Conservation (phyloP, 2,888 invertebrate genomes). For the Didymodactylos carnosus region DNA sequence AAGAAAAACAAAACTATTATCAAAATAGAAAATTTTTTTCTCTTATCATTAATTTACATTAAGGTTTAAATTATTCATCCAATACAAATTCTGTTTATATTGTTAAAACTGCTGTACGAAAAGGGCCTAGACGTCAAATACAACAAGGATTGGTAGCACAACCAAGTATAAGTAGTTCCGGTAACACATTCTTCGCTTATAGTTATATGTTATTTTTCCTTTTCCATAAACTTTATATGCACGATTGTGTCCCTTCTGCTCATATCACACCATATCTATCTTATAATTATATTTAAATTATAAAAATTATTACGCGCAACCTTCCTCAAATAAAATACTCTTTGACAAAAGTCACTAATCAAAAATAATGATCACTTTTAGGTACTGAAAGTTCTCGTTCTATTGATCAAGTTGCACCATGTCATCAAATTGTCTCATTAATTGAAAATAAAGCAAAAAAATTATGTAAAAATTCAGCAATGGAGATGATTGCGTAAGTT, state of each 20-base stretch:
- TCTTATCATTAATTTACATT: background rate
- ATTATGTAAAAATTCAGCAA: slow-evolving; percentile 65
- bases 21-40: background rate
- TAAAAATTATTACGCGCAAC: too few relatives aligned
- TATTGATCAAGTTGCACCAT: background rate
- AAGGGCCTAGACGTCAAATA: background rate
- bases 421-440: slow-evolving; percentile 66
- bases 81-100: background rate
- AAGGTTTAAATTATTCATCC: background rate
- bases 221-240: too few relatives aligned
- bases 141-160: slow-evolving; percentile 6
- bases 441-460: slow-evolving; percentile 80
- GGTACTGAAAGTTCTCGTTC: background rate
- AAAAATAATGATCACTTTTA: too few relatives aligned
- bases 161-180: slow-evolving; percentile 7
- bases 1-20: background rate
- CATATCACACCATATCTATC: too few relatives aligned
- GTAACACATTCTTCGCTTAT: too few relatives aligned
- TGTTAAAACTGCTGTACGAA: background rate
- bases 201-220: too few relatives aligned
- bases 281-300: too few relatives aligned
- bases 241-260: too few relatives aligned
- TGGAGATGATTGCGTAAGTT: slow-evolving; percentile 23
- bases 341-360: too few relatives aligned
- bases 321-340: too few relatives aligned